Evolutionary conservation across 1,140 invertebrate species (phyloP), one percentile per base, ranked within the genome.

Genomic region (Musca domestica): DNA sequence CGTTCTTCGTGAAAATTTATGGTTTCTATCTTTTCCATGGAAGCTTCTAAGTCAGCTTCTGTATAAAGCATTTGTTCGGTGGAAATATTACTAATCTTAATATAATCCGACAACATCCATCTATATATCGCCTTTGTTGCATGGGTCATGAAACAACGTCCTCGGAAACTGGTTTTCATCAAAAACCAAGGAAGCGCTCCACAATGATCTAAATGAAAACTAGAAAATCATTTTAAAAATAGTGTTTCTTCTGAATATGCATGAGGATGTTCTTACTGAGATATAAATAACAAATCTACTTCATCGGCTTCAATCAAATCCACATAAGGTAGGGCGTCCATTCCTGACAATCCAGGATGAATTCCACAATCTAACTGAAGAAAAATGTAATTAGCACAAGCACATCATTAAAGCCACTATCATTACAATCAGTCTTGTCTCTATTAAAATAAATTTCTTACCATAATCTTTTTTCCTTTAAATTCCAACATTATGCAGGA

Each of bases 61-160:
- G 95, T 96, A 76, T 98, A 99, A 3, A 99, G 84, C 95, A 98
- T 97, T 81, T 98, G 95, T 75, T 98, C 96, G 0, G 96, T 95
- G 22, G 95, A 93, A 76, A 98, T 98, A 75, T 98, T 98, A 76
- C 95, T 95, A 61, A 99, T 97, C 92, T 99, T 99, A 67, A 99
- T 98, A 77, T 97, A 99, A 89, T 99, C 98, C 0, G 97, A 98
- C 0, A 99, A 84, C 19, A 99, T 87, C 96, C 97, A 99, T 72
- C 97, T 87, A 81, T 99, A 99, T 75, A 99, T 99, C 17, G 98
- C 98, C 87, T 99, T 99, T 0, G 98, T 98, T 2, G 98, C 98
- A 82, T 99, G 98, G 0, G 98, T 99, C 98, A 99, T 99, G 77
- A 98, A 99, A 81, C 97, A 99, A 70, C 96, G 86, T 3, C 98